phyloP scores from a whole-genome alignment of 2,113 vertebrate genomes.

The Corynorhinus townsendii region DNA sequence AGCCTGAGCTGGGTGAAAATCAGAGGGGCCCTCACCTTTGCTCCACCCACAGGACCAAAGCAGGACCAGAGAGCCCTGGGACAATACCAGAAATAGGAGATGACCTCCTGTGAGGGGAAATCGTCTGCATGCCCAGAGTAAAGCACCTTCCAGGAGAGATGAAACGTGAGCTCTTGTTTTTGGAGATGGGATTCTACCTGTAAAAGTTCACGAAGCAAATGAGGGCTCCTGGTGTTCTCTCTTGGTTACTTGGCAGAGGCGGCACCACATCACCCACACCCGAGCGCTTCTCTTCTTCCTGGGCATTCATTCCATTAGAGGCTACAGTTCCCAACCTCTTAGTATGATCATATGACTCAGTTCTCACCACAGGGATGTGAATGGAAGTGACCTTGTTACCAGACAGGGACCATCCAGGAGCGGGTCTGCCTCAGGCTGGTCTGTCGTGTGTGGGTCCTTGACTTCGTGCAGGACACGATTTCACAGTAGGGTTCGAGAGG shows the following conservation, averaged over 20 bases:
- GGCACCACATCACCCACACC: not conserved
- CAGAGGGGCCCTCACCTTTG: not conserved
- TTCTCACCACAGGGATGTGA: not conserved
- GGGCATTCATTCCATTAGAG: not conserved
- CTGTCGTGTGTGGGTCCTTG: too few species aligned
- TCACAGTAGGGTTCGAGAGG: too few species aligned
- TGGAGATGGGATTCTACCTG: not conserved
- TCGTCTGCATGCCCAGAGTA: not conserved
- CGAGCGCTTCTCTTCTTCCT: not conserved
- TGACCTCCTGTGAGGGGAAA: not conserved
- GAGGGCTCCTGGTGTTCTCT: not conserved
- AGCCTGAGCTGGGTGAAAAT: not conserved
- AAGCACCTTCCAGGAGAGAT: not conserved
- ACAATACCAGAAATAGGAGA: not conserved
- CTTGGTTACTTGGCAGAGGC: not conserved
- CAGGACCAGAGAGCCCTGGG: not conserved
- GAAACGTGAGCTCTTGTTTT: not conserved
- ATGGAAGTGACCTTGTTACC: not conserved
- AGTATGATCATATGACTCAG: not conserved
- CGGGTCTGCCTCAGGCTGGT: too few species aligned
- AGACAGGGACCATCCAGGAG: too few species aligned
- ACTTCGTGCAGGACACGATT: too few species aligned
- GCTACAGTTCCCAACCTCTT: not conserved
- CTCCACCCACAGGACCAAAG: not conserved
- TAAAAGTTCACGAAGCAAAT: not conserved